Base-by-base conservation (phyloP, 2,888 invertebrate genomes). In the Heteromyza rotundicornis region DNA sequence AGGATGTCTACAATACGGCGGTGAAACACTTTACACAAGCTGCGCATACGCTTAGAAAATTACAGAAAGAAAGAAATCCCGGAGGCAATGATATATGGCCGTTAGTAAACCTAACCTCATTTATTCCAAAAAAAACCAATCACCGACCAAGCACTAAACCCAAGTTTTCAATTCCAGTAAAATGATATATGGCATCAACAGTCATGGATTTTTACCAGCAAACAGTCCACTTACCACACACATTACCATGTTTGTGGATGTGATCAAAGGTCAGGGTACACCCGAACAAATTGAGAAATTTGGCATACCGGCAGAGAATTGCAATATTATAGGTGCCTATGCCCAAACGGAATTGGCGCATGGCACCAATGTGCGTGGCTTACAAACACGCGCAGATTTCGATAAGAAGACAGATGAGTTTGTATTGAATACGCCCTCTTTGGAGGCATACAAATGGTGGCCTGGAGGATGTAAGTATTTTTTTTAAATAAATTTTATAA, bases 261-360 rank as follows among this genome's bases (percentile, higher is more conserved):
- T 95, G 0, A 80, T 97, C 22, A 88, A 94, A 87, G 92, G 92
- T 0, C 95, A 96, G 80, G 94, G 89, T 1, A 92, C 92, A 0
- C 86, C 90, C 16, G 93, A 96, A 64, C 98, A 98, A 78, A 92
- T 92, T 78, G 89, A 89, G 2, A 87, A 91, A 76, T 97, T 96
- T 92, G 87, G 95, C 58, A 88, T 90, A 22, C 87, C 88, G 67
- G 92, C 94, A 0, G 90, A 92, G 86, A 88, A 87, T 62, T 90
- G 91, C 64, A 88, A 90, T 70, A 92, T 96, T 57, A 88, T 95
- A 66, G 96, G 95, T 57, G 94, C 96, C n/a, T 98, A 97, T 80
- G 96, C 96, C 35, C 97, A 97, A 90, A 97, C 97, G 0, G 97
- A 97, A 84, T 84, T 98, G 49, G 96, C 96, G 0, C 97, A 97